phyloP scores from a whole-genome alignment of 2,797 vertebrate genomes.

The Tympanoctomys barrerae region DNA sequence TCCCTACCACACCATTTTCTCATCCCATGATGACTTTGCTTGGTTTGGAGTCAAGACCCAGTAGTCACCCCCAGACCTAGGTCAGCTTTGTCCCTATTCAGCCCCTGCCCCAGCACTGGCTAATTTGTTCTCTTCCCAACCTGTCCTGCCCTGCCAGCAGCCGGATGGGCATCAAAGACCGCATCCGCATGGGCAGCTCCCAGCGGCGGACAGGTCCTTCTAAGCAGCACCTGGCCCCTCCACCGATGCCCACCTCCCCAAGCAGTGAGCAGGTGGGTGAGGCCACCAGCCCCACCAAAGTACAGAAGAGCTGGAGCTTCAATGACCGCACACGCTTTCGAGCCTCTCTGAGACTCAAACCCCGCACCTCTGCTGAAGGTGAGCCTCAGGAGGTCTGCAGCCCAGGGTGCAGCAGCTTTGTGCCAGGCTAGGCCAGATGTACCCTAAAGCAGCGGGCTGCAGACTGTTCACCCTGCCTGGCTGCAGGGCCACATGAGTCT shows the following conservation, averaged over 20 bases:
- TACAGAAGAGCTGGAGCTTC: conserved; percentile 99
- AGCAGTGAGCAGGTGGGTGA: conserved; percentile 94
- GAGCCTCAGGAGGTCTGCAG: conserved; percentile 21
- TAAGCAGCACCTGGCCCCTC: conserved; percentile 91
- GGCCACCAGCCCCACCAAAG: conserved; percentile 94
- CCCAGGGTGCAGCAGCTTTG: neutral
- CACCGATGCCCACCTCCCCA: conserved; percentile 91
- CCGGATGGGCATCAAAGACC: conserved; percentile 97
- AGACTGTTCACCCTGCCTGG: neutral
- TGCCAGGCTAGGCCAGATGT: neutral
- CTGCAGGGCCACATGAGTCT: neutral
- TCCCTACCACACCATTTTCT: neutral
- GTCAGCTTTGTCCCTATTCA: conserved; percentile 27
- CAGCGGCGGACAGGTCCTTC: conserved; percentile 92
- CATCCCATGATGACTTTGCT: neutral
- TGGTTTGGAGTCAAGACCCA: conserved; percentile 37
- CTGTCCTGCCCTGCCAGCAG: conserved; percentile 81
- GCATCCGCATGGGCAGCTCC: conserved; percentile 94
- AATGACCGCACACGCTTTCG: conserved; percentile 97
- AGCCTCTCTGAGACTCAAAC: conserved; percentile 96
- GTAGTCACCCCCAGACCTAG: conserved; percentile 7
- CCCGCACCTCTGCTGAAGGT: conserved; percentile 92
- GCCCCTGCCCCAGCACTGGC: rapidly evolving
- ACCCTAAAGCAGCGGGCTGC: neutral
- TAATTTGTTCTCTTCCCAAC: conserved; percentile 75